Conservation (phyloP, 2,888 invertebrate species). For the Scaptomyza parva region DNA sequence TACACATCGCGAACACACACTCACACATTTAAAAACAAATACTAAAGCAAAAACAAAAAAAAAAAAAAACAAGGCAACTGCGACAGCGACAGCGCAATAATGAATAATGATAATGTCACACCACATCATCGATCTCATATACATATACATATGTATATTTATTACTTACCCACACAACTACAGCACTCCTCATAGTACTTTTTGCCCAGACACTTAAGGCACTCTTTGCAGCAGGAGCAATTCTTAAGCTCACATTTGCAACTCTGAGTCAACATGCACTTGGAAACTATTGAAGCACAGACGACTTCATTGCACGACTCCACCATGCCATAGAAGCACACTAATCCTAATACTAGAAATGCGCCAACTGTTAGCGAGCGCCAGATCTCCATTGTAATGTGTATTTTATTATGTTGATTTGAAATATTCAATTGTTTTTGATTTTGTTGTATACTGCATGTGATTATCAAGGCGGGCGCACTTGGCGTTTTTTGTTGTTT, state of each 20-base stretch:
- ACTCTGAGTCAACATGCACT: slow-evolving; percentile 97
- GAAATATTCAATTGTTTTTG: slow-evolving; percentile 14
- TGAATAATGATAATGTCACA: slow-evolving; percentile 58
- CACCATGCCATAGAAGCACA: slow-evolving; percentile 74
- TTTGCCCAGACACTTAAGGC: slow-evolving; percentile 93
- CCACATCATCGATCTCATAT: slow-evolving; percentile 59
- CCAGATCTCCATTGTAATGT: slow-evolving; percentile 71
- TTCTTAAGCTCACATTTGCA: slow-evolving; percentile 97
- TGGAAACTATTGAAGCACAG: slow-evolving; percentile 97
- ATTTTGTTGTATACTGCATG: not conserved
- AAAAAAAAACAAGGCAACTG: slow-evolving; percentile 49
- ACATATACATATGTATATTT: slow-evolving; percentile 10
- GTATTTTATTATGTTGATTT: slow-evolving; percentile 10
- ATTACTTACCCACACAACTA: slow-evolving; percentile 95
- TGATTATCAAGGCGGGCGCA: slow-evolving; percentile 15
- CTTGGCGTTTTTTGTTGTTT: not conserved
- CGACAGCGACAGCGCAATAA: slow-evolving; percentile 43
- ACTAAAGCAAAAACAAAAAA: slow-evolving; percentile 44
- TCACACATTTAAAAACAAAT: slow-evolving; percentile 21
- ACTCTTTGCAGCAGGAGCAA: slow-evolving; percentile 97
- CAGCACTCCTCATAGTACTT: slow-evolving; percentile 96
- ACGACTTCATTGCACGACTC: slow-evolving; percentile 94
- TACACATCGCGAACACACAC: slow-evolving; percentile 51
- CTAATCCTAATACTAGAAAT: slow-evolving; percentile 72
- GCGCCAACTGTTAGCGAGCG: slow-evolving; percentile 72